Conservation (phyloP, 2,113 vertebrate species). For the Thinocorus orbignyianus region DNA sequence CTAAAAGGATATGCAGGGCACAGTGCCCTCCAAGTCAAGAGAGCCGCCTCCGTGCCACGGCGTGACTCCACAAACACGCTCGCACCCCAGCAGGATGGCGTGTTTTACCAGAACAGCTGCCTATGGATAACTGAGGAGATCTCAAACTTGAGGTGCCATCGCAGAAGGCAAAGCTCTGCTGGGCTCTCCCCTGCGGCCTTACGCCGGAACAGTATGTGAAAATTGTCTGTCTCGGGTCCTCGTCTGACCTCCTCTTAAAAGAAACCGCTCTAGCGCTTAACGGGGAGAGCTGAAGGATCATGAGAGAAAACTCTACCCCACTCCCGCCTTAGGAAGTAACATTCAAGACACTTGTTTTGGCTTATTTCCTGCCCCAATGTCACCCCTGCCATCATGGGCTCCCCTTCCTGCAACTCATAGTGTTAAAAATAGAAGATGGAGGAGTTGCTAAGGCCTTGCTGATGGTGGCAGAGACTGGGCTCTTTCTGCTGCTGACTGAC, state of each 20-base stretch:
- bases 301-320: not conserved
- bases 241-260: not conserved
- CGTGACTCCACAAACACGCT: not conserved
- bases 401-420: not conserved
- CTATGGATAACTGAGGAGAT: not conserved
- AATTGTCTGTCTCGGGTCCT: not conserved
- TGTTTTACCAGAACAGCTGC: not conserved
- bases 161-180: not conserved
- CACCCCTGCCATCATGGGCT: not conserved
- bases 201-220: conserved; percentile 26
- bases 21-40: not conserved
- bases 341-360: not conserved
- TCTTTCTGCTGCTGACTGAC: not conserved
- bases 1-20: not conserved
- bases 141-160: not conserved
- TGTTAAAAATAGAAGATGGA: not conserved
- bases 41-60: not conserved
- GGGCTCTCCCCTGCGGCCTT: not conserved
- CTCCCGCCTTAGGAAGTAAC: not conserved
- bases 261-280: not conserved
- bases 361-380: not conserved
- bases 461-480: not conserved
- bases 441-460: not conserved
- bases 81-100: not conserved
- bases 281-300: not conserved